phyloP scores from a whole-genome alignment of 2,888 invertebrate species.

The Harpalus rufipes region DNA sequence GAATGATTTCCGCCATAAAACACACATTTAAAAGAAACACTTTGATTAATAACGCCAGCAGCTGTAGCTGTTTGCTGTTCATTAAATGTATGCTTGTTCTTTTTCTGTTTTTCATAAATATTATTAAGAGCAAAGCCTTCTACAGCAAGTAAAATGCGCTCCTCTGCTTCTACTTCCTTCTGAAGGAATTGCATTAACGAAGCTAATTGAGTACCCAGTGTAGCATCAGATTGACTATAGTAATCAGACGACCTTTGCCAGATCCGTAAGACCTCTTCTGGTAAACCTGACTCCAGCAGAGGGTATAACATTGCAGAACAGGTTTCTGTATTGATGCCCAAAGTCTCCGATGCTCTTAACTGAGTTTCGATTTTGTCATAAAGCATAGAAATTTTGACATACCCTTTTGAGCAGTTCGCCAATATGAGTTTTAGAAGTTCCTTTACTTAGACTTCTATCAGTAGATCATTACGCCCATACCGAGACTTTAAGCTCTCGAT shows the following conservation, averaged over 20 bases:
- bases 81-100: slow-evolving; percentile 13
- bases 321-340: too few species aligned
- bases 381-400: not conserved
- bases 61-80: too few species aligned
- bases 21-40: not conserved
- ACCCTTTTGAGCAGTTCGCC: not conserved
- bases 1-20: slow-evolving; percentile 33
- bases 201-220: not conserved
- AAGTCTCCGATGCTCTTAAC: too few species aligned
- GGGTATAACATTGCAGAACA: too few species aligned
- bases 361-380: slow-evolving; percentile 56
- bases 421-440: too few species aligned
- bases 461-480: slow-evolving; percentile 47
- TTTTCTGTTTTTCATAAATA: too few species aligned
- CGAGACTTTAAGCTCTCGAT: slow-evolving; percentile 52
- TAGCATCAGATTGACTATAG: slow-evolving; percentile 2
- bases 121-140: too few species aligned
- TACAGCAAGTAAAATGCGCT: too few species aligned
- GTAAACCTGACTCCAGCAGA: too few species aligned
- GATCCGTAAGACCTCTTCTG: slow-evolving; percentile 28
- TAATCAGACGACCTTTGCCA: slow-evolving; percentile 36
- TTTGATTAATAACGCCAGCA: slow-evolving; percentile 16
- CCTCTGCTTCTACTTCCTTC: too few species aligned
- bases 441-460: slow-evolving; percentile 19
- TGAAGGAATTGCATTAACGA: slow-evolving; percentile 13